Evolutionary conservation across 2,888 invertebrate genomes (phyloP).

Genomic region (Epinotia demarniana): DNA sequence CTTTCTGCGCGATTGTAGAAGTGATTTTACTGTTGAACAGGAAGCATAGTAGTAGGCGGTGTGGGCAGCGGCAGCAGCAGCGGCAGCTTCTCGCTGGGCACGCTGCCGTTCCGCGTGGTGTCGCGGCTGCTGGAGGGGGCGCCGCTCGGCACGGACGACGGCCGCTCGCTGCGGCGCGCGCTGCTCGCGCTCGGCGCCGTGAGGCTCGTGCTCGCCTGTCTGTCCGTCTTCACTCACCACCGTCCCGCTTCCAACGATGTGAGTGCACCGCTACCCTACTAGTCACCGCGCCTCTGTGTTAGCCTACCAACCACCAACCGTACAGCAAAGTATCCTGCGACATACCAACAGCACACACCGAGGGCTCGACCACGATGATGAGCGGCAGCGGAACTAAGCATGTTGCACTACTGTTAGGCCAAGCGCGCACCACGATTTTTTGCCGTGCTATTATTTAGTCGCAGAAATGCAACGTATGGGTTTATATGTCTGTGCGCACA

Average conservation of each 20-base stretch:
- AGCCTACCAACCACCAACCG: no score
- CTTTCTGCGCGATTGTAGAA: not conserved
- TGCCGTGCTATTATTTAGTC: no score
- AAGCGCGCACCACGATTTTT: no score
- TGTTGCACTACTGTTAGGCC: no score
- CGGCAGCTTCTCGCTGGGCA: slow-evolving; percentile 72
- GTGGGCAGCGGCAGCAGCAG: slow-evolving; percentile 50
- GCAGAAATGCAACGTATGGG: no score
- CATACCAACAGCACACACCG: no score
- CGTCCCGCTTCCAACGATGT: slow-evolving; percentile 80
- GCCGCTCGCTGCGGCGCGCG: slow-evolving; percentile 89
- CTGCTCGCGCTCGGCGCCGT: slow-evolving; percentile 94
- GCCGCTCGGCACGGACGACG: slow-evolving; percentile 90
- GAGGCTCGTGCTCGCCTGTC: slow-evolving; percentile 92
- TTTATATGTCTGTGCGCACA: no score
- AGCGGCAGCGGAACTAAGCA: no score
- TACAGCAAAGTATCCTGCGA: no score
- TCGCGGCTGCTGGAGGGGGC: slow-evolving; percentile 91
- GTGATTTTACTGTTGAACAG: slow-evolving; percentile 53
- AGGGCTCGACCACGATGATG: no score
- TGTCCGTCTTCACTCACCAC: slow-evolving; percentile 95
- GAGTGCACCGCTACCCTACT: slow-evolving; percentile 48
- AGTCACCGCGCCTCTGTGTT: no score
- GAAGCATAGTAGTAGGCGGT: slow-evolving; percentile 68
- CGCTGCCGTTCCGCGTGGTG: slow-evolving; percentile 91